These are phyloP conservation scores for Eugnorisma glareosa DNA, from an alignment of 2,888 invertebrate genomes.

Conservation along the genomic window DNA sequence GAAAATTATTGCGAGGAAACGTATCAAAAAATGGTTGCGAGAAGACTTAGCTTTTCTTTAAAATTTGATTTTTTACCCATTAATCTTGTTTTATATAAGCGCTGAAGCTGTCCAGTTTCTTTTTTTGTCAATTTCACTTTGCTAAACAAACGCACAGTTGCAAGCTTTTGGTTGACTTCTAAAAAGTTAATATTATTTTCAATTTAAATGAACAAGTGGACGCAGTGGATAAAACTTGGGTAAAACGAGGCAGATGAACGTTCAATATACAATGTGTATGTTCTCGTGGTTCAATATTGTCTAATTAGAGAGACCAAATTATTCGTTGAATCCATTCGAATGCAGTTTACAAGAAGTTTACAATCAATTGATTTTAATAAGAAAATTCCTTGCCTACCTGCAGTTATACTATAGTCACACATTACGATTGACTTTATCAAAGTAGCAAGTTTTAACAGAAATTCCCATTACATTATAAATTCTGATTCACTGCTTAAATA, in stretches of 20 bases:
- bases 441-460: not conserved
- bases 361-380: not conserved
- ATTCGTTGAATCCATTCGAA: slow-evolving; percentile 7
- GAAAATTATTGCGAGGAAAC: not conserved
- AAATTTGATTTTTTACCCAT: not conserved
- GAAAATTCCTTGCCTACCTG: not conserved
- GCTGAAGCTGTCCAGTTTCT: not conserved
- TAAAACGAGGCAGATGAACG: too few relatives aligned
- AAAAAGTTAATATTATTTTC: not conserved
- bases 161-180: not conserved
- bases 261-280: too few relatives aligned
- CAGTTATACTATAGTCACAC: not conserved
- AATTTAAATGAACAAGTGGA: slow-evolving; percentile 21
- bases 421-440: not conserved
- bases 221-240: slow-evolving; percentile 17
- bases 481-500: not conserved
- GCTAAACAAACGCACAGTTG: not conserved
- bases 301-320: slow-evolving; percentile 1
- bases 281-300: slow-evolving; percentile 15
- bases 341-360: not conserved
- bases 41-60: not conserved
- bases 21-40: not conserved
- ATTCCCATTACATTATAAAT: not conserved
- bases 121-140: not conserved
- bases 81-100: not conserved